phyloP scores from a whole-genome alignment of 2,113 vertebrate species.

The Circaetus gallicus region DNA sequence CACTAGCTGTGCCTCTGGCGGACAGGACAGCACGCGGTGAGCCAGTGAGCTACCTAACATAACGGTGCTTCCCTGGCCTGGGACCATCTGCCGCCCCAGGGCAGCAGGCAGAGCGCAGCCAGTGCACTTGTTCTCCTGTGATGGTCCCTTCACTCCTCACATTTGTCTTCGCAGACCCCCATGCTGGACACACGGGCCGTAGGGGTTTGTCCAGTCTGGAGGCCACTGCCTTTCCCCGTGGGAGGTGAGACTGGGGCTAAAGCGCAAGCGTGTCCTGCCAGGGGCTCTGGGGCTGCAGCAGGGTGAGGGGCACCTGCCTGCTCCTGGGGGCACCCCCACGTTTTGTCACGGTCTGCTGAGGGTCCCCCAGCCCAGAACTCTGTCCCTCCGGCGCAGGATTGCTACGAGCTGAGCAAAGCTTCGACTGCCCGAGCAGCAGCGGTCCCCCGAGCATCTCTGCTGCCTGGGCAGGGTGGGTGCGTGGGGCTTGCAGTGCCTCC shows the following conservation, averaged over 20 bases:
- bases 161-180: background rate
- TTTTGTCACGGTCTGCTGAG: background rate
- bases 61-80: background rate
- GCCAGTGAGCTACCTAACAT: background rate
- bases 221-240: fast-evolving
- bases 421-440: fast-evolving
- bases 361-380: background rate
- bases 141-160: background rate
- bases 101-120: background rate
- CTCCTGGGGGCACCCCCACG: fast-evolving
- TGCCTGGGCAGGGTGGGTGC: background rate
- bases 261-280: fast-evolving
- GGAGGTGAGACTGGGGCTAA: background rate
- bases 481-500: background rate
- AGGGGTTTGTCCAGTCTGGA: background rate
- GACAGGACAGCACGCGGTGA: fast-evolving
- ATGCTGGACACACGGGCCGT: fast-evolving
- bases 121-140: fast-evolving
- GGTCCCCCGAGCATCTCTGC: background rate
- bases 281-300: background rate
- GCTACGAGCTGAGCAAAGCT: background rate
- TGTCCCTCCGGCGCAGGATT: fast-evolving
- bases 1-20: background rate
- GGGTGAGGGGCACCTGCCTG: too few species aligned
- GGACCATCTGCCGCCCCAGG: background rate